These are phyloP conservation scores for Myotis brandtii DNA, from an alignment of 2,113 vertebrate species.

Conservation along the genomic window DNA sequence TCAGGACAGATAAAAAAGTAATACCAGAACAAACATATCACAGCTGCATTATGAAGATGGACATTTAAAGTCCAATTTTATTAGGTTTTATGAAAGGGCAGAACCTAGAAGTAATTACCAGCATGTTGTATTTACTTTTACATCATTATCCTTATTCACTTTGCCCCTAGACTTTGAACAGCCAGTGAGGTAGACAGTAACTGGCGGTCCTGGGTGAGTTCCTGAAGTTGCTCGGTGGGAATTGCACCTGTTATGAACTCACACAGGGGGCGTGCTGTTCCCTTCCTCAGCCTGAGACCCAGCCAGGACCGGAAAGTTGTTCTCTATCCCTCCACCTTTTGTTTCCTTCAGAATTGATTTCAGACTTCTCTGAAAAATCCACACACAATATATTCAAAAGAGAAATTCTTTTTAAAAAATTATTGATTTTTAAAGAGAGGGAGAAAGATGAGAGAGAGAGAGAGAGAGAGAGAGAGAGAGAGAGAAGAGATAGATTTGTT, in stretches of 20 bases:
- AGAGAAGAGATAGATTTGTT: not conserved
- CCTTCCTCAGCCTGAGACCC: not conserved
- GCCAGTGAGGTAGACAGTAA: not conserved
- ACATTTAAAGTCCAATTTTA: constrained; percentile 71
- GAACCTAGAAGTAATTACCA: constrained; percentile 67
- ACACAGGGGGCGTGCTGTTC: rapidly evolving
- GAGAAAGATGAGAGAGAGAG: not conserved
- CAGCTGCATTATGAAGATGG: constrained; percentile 74
- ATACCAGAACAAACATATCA: constrained; percentile 77
- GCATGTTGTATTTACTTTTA: constrained; percentile 28
- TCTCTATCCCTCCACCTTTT: not conserved
- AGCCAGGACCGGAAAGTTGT: not conserved
- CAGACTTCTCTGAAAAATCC: not conserved
- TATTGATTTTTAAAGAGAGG: not conserved
- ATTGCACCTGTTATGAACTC: rapidly evolving
- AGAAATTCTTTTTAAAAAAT: not conserved
- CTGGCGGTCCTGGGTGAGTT: not conserved
- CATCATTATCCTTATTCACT: constrained; percentile 46
- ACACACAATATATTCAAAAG: not conserved
- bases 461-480: not conserved
- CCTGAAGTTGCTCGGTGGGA: not conserved
- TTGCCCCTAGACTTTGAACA: not conserved
- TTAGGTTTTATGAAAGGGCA: constrained; percentile 59
- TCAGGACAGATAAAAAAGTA: constrained; percentile 83
- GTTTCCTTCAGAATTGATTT: not conserved